A percentile compares a stretch with the other conserved stretches of the same genome.
These are phyloP conservation scores for Bagarius yarrelli DNA, from an alignment of 2,113 vertebrate species.

Conservation along the genomic window DNA sequence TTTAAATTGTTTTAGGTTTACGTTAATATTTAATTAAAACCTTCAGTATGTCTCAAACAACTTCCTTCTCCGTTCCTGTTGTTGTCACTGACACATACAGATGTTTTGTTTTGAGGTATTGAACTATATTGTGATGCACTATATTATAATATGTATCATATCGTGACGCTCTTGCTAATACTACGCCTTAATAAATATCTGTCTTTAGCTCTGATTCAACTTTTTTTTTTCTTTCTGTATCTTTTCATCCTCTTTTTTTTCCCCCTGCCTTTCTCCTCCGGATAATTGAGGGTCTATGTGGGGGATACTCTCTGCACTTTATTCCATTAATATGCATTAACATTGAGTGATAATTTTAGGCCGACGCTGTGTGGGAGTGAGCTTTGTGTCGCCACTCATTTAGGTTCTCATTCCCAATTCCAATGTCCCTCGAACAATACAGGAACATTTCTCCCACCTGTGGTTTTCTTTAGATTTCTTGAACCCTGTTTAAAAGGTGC, in stretches of 20 bases:
- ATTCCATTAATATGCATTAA: slow-evolving; percentile 16
- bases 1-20: too few species aligned
- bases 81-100: too few species aligned
- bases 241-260: background rate
- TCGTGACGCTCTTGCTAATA: too few species aligned
- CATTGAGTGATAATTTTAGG: background rate
- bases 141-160: too few species aligned
- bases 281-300: background rate
- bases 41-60: too few species aligned
- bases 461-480: background rate
- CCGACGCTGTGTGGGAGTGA: slow-evolving; percentile 1
- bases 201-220: background rate
- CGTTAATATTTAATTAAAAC: too few species aligned
- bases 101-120: too few species aligned
- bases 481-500: background rate
- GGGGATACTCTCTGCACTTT: background rate
- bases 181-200: background rate
- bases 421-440: background rate
- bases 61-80: too few species aligned
- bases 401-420: background rate
- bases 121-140: too few species aligned
- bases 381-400: background rate
- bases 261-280: background rate
- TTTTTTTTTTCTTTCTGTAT: background rate
- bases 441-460: background rate